These are phyloP conservation scores for Caenorhabditis sp. DNA, from an alignment of 2,888 invertebrate species.

Conservation along the genomic window DNA sequence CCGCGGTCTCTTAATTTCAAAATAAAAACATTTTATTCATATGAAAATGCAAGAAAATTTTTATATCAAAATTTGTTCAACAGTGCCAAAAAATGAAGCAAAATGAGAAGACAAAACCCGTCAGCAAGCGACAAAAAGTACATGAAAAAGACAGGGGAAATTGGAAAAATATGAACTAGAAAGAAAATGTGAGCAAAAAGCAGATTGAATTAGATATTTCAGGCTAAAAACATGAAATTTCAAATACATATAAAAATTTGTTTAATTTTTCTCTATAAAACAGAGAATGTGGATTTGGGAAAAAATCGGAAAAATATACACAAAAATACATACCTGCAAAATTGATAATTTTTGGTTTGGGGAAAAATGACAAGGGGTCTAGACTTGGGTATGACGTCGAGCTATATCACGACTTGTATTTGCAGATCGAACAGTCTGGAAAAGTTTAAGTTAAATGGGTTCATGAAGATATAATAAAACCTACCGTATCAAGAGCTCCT, in stretches of 20 bases:
- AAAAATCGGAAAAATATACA: neutral
- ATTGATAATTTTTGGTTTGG: neutral
- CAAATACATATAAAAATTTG: neutral
- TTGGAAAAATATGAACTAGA: neutral
- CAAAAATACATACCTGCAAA: slow-evolving; percentile 1
- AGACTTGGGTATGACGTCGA: slow-evolving; percentile 37
- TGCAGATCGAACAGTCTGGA: slow-evolving; percentile 2
- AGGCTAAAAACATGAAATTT: slow-evolving; percentile 2
- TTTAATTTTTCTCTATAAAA: slow-evolving; percentile 13
- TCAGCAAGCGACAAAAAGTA: neutral
- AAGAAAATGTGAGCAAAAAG: slow-evolving; percentile 5
- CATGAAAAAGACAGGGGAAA: neutral
- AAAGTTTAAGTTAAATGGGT: neutral
- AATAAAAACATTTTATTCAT: neutral
- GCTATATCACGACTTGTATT: slow-evolving; percentile 7
- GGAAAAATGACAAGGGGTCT: neutral
- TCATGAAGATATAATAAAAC: neutral
- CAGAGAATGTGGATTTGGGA: slow-evolving; percentile 10
- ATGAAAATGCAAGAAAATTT: neutral
- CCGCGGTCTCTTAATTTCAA: neutral
- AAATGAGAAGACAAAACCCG: neutral
- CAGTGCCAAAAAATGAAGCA: neutral
- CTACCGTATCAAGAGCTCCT: slow-evolving; percentile 15
- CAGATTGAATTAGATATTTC: neutral
- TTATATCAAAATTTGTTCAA: neutral